phyloP scores from a whole-genome alignment of 2,113 vertebrate species.

The Eulemur rufifrons region DNA sequence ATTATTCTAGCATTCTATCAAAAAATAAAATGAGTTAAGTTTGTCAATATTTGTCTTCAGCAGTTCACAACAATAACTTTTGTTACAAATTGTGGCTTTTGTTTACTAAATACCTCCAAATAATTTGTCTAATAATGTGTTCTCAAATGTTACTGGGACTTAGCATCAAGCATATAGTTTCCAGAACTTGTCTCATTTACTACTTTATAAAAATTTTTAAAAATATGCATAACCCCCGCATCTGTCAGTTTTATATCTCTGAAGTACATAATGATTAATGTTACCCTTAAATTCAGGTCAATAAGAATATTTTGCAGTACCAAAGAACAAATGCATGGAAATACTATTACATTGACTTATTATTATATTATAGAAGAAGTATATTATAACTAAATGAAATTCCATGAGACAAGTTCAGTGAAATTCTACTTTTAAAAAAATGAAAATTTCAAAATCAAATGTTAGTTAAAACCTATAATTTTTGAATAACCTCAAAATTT shows the following conservation, averaged over 20 bases:
- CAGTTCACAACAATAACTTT: not conserved
- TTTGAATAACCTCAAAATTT: conserved; percentile 71
- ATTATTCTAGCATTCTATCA: not conserved
- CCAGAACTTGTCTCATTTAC: not conserved
- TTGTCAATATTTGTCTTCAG: not conserved
- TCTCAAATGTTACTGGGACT: not conserved
- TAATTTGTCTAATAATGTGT: not conserved
- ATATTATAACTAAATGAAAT: not conserved
- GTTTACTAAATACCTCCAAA: not conserved
- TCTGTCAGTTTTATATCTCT: not conserved
- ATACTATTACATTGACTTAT: not conserved
- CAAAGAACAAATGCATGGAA: not conserved
- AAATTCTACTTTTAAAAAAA: conserved; percentile 3
- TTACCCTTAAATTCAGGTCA: not conserved
- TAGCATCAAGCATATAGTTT: not conserved
- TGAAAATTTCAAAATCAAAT: conserved; percentile 51
- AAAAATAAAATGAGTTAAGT: not conserved
- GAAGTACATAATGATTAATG: not conserved
- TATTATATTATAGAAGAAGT: not conserved
- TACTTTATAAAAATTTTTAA: not conserved
- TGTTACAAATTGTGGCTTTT: not conserved
- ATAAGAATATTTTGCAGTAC: not conserved
- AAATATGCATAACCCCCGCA: not conserved
- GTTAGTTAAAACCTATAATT: conserved; percentile 57
- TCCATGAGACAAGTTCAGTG: not conserved